Base-by-base conservation (phyloP, 2,113 vertebrate species). In the Emydura subglobosa region DNA sequence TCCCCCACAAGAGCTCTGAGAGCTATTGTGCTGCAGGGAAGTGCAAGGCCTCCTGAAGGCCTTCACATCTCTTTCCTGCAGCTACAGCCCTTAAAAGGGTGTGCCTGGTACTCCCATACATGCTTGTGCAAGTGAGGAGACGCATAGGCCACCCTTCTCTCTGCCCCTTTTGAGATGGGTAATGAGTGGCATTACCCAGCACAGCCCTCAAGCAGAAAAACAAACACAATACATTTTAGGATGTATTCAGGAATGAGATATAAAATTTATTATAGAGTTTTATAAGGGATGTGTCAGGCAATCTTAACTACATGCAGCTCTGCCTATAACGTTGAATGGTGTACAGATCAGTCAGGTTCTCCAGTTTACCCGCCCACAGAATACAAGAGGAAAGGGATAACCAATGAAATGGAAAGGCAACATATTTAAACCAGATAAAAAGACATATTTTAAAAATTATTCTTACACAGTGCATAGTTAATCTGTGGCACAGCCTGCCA, bases 101-200 rank as follows among this genome's bases (percentile, higher is more conserved):
- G 53, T 72, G 89, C 50, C 90, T 94, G 82, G 21, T 86, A 88
- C 82, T 95, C 85, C 91, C 29, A 31, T 57, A 85, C 9, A 91
- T n/a, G 81, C 89, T 92, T 94, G 96, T 94, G 57, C 87, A 88
- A 82, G 91, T 92, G 90, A 94, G 95, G 81, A 94, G 93, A 59
- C 95, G 81, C 74, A 96, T 94, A 95, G 87, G 93, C 83, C 50
- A 96, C 94, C 90, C 95, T 95, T 96, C 89, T 95, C 95, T 96
- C 91, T 65, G 83, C 78, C 91, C 92, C 96, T 94, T 93, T 95
- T 79, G 91, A 92, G 96, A 92, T 76, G 81, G 95, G 92, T 87
- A 83, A 53, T 95, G 93, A 95, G 89, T 86, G 95, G 84, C 81
- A 88, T 53, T 85, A 78, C 92, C 91, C 89, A 95, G 93, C 87